phyloP scores from a whole-genome alignment of 2,888 invertebrate species.

The Lutraria lutraria region DNA sequence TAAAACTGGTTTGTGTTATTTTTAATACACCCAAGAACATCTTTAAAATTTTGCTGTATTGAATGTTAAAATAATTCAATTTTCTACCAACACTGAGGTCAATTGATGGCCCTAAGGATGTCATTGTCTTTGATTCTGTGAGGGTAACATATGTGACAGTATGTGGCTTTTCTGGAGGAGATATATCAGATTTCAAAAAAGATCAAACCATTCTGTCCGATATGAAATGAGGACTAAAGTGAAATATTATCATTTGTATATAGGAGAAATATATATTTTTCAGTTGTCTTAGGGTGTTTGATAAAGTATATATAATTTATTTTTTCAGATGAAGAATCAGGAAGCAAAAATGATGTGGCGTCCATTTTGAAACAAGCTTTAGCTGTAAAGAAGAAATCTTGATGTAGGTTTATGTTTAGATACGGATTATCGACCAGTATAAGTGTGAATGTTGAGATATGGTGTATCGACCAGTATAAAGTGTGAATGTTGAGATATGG shows the following conservation, averaged over 20 bases:
- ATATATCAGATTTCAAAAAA: no score
- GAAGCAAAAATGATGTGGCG: constrained; percentile 90
- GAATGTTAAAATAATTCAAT: background rate
- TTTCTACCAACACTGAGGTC: background rate
- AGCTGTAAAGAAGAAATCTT: constrained; percentile 50
- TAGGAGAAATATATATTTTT: no score
- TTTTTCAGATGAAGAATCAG: constrained; percentile 73
- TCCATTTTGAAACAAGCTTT: constrained; percentile 92
- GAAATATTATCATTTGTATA: no score
- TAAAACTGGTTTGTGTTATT: constrained; percentile 68
- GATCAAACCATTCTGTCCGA: no score
- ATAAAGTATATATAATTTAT: no score
- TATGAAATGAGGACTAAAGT: no score
- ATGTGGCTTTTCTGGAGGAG: background rate
- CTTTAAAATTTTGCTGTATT: background rate
- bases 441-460: background rate
- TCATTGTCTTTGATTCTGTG: background rate
- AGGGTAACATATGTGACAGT: background rate
- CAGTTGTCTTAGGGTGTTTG: no score
- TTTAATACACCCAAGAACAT: no score
- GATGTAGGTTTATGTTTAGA: constrained; percentile 49
- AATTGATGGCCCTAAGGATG: background rate
- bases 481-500: background rate
- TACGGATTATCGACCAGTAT: background rate
- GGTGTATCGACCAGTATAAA: background rate